phyloP scores from a whole-genome alignment of 2,797 vertebrate genomes.

The Melopsittacus undulatus region DNA sequence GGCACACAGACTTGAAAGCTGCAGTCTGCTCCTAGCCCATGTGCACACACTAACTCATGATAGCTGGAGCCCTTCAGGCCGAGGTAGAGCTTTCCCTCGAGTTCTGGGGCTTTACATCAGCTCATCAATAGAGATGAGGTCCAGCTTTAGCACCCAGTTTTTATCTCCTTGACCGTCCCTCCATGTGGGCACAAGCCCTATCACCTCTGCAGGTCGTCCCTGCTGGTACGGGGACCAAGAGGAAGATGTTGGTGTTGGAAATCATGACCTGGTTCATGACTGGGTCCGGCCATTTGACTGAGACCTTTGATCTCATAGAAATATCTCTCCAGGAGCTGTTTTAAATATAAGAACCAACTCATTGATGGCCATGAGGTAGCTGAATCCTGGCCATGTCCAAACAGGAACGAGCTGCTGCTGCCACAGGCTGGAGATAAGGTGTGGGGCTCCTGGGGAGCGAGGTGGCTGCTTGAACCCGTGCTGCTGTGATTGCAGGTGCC shows the following conservation, averaged over 20 bases:
- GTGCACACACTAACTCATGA: neutral
- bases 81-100: neutral
- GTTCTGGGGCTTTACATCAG: neutral
- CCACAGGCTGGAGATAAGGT: fast-evolving
- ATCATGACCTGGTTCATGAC: neutral
- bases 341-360: fast-evolving
- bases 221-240: neutral
- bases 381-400: neutral
- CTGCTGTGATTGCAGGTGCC: slow-evolving; percentile 73
- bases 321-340: neutral
- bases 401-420: neutral
- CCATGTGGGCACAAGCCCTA: fast-evolving
- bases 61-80: neutral
- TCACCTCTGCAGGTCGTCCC: neutral
- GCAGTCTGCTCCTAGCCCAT: neutral
- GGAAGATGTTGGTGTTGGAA: neutral
- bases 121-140: slow-evolving; percentile 28
- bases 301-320: neutral
- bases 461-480: neutral
- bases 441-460: neutral
- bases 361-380: fast-evolving
- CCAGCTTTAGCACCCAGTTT: neutral
- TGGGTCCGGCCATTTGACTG: fast-evolving
- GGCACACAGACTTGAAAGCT: neutral
- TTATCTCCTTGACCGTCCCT: neutral